These are phyloP conservation scores for Lagocephalus sceleratus DNA, from an alignment of 2,797 vertebrate species.

Conservation along the genomic window DNA sequence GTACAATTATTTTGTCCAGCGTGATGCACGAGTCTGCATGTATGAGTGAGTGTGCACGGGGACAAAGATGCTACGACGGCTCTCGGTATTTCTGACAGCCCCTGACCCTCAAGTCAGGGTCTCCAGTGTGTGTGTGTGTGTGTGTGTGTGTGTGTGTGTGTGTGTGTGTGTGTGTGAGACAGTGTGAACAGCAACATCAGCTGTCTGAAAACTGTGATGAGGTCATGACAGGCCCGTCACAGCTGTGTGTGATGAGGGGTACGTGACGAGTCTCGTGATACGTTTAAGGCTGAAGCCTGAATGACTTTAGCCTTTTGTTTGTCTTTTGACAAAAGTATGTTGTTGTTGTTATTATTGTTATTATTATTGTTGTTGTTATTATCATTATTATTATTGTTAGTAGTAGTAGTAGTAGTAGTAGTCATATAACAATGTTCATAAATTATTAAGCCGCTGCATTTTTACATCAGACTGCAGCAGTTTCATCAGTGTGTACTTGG, in stretches of 20 bases:
- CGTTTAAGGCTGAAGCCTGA: background rate
- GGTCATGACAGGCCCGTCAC: constrained; percentile 53
- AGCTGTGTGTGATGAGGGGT: constrained; percentile 46
- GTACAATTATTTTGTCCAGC: too few relatives aligned
- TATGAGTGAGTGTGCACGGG: background rate
- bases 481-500: too few relatives aligned
- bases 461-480: too few relatives aligned
- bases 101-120: constrained; percentile 34
- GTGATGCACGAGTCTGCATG: background rate
- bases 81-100: constrained; percentile 50
- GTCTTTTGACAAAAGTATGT: too few relatives aligned
- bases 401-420: too few relatives aligned
- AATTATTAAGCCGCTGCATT: too few relatives aligned
- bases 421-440: too few relatives aligned
- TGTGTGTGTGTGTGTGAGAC: constrained; percentile 9
- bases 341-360: too few relatives aligned
- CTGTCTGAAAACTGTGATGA: constrained; percentile 49
- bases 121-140: constrained; percentile 4
- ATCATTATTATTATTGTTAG: too few relatives aligned
- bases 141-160: constrained; percentile 9
- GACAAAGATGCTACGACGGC: constrained; percentile 31
- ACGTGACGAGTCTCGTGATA: constrained; percentile 21
- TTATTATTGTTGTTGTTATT: too few relatives aligned
- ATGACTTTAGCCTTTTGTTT: background rate
- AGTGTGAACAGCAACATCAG: constrained; percentile 39